A percentile compares a stretch with the other conserved stretches of the same genome.
phyloP scores from a whole-genome alignment of 2,888 invertebrate genomes.

The Lasioglossum calceatum region DNA sequence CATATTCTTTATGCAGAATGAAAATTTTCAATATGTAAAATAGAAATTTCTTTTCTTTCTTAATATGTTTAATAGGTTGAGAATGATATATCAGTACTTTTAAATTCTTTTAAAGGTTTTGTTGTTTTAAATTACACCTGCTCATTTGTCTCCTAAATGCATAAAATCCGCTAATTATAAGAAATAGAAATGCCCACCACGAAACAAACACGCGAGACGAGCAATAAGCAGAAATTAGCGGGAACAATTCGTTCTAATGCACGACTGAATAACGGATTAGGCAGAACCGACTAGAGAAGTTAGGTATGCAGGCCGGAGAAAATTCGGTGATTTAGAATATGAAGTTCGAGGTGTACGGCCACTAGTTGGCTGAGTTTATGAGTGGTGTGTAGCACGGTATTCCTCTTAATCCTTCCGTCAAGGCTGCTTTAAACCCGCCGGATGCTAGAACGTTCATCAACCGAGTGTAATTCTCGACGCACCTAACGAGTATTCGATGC shows the following conservation, averaged over 20 bases:
- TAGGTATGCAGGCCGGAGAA: not conserved
- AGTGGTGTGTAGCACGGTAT: not conserved
- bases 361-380: constrained; percentile 7
- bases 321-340: constrained; percentile 12
- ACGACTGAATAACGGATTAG: not conserved
- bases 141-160: not conserved
- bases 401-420: constrained; percentile 8
- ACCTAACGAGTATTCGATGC: constrained; percentile 8
- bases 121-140: not conserved
- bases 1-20: not conserved
- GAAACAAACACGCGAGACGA: not conserved
- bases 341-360: constrained; percentile 7
- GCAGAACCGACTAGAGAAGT: no score
- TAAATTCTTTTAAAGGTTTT: no score
- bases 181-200: not conserved
- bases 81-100: no score
- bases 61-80: not conserved
- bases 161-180: not conserved
- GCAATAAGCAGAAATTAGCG: not conserved
- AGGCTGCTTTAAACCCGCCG: not conserved
- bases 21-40: not conserved
- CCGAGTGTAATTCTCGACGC: constrained; percentile 2
- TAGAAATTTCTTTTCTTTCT: not conserved
- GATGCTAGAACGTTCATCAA: constrained; percentile 14
- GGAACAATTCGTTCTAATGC: not conserved